phyloP scores from a whole-genome alignment of 2,797 vertebrate genomes.

The Oreonectes daqikongensis region DNA sequence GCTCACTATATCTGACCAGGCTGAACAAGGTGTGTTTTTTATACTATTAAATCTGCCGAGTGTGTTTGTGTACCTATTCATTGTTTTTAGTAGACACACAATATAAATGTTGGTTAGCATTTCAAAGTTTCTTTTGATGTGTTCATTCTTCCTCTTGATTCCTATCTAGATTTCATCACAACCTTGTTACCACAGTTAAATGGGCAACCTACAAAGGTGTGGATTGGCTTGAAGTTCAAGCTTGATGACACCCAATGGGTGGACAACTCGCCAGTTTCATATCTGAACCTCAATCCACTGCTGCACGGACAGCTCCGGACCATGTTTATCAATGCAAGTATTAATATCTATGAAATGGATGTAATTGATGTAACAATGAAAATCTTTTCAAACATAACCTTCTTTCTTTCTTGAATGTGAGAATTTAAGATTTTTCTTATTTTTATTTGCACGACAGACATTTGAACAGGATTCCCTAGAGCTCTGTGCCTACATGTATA shows the following conservation, averaged over 20 bases:
- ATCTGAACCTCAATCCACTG: constrained; percentile 86
- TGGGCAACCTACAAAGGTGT: constrained; percentile 69
- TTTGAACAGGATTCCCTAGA: constrained; percentile 76
- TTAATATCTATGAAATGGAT: too few relatives aligned
- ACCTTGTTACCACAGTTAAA: constrained; percentile 80
- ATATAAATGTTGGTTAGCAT: background rate
- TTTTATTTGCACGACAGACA: constrained; percentile 66
- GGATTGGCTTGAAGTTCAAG: constrained; percentile 87
- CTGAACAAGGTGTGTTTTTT: constrained; percentile 87
- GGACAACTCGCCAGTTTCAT: constrained; percentile 77
- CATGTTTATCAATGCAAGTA: constrained; percentile 80
- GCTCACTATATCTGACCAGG: constrained; percentile 84
- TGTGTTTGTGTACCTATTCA: too few relatives aligned
- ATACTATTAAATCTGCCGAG: too few relatives aligned
- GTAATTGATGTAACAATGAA: too few relatives aligned
- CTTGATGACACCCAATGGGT: constrained; percentile 74
- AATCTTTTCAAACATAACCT: too few relatives aligned
- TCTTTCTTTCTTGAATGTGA: too few relatives aligned
- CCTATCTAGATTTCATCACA: constrained; percentile 86
- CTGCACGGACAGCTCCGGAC: constrained; percentile 78
- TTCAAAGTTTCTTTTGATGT: background rate
- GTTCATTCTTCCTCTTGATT: background rate
- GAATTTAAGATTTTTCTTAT: background rate
- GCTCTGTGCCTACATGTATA: constrained; percentile 84
- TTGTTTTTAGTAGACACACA: background rate